Conservation (phyloP, 2,113 vertebrate genomes). For the Pyxicephalus adspersus region DNA sequence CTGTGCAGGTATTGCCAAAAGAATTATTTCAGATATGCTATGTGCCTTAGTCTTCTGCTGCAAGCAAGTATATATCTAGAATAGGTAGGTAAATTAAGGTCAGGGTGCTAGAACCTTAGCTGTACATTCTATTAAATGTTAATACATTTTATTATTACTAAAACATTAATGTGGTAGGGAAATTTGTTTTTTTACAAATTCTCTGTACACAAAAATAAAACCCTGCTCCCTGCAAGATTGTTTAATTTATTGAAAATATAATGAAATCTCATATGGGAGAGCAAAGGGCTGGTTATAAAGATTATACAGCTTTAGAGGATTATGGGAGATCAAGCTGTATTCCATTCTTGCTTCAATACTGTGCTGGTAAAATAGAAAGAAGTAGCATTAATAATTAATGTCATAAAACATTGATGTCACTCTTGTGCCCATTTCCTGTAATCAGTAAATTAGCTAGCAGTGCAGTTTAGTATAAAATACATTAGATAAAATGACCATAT, state of each 20-base stretch:
- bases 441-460: neutral
- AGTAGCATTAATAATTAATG: neutral
- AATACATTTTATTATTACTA: too few relatives aligned
- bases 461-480: neutral
- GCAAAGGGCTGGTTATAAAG: slow-evolving; percentile 2
- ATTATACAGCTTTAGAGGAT: slow-evolving; percentile 40
- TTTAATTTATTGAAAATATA: slow-evolving; percentile 5
- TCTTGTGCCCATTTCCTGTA: neutral
- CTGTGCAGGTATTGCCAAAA: too few relatives aligned
- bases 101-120: too few relatives aligned
- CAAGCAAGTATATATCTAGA: too few relatives aligned
- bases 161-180: too few relatives aligned
- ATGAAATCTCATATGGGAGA: neutral
- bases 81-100: too few relatives aligned
- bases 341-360: neutral
- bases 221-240: neutral
- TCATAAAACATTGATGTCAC: neutral
- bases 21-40: too few relatives aligned
- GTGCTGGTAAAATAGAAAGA: neutral
- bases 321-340: neutral
- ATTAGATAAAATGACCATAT: neutral
- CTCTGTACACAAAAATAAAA: neutral
- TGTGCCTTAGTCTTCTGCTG: too few relatives aligned
- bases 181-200: neutral
- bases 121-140: too few relatives aligned